Conservation (phyloP, 2,113 vertebrate species). For the Hoplias malabaricus region DNA sequence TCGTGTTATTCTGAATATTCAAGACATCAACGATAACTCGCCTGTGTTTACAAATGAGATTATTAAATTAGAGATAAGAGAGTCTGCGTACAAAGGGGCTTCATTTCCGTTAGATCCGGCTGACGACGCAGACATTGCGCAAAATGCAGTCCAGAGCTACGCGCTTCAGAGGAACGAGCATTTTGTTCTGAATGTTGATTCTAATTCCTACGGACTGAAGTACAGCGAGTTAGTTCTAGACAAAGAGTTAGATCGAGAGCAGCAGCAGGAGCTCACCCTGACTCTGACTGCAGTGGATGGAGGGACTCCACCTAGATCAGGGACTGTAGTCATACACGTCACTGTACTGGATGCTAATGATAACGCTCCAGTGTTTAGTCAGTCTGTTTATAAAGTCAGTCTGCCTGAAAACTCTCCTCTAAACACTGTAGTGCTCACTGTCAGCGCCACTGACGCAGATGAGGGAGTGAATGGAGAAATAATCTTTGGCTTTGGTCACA, state of each 20-base stretch:
- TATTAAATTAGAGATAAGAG: constrained; percentile 60
- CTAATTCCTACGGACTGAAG: constrained; percentile 51
- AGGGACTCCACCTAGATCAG: constrained; percentile 38
- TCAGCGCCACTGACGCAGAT: constrained; percentile 66
- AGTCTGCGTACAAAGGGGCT: constrained; percentile 57
- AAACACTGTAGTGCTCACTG: constrained; percentile 46
- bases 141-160: constrained; percentile 60
- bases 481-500: constrained; percentile 53
- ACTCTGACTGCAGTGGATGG: constrained; percentile 47
- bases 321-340: constrained; percentile 38
- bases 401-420: constrained; percentile 41
- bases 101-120: constrained; percentile 60
- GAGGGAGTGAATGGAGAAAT: constrained; percentile 34
- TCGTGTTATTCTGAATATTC: constrained; percentile 59
- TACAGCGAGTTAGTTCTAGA: constrained; percentile 63
- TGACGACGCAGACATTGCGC: constrained; percentile 62
- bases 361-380: constrained; percentile 62
- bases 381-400: constrained; percentile 44
- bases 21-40: constrained; percentile 74
- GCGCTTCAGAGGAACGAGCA: constrained; percentile 48
- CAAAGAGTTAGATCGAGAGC: constrained; percentile 64
- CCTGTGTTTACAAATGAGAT: constrained; percentile 60
- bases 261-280: constrained; percentile 41
- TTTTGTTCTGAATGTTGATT: constrained; percentile 55
- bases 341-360: constrained; percentile 68